phyloP scores from a whole-genome alignment of 1,140 invertebrate species.

The Popillia japonica region DNA sequence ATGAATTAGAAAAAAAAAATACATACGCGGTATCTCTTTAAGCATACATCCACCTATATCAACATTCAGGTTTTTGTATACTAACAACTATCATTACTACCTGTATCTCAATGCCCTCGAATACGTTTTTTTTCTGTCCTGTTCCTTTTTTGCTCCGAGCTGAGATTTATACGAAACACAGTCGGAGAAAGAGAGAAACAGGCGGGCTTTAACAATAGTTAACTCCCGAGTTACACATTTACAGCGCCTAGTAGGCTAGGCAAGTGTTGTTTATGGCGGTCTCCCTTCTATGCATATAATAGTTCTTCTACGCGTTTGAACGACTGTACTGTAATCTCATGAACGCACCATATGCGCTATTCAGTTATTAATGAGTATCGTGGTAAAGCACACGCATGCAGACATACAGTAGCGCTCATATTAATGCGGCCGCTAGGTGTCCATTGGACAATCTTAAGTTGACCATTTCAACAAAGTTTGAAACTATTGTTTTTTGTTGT shows the following conservation, averaged over 20 bases:
- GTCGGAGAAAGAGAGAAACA: neutral
- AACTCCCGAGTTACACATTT: slow-evolving; percentile 18
- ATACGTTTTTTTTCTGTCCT: neutral
- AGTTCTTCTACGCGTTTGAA: neutral
- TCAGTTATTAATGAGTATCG: slow-evolving; percentile 10
- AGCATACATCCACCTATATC: neutral
- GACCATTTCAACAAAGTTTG: too few relatives aligned
- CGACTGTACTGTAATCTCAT: neutral
- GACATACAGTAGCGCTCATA: too few relatives aligned
- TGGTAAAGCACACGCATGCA: neutral
- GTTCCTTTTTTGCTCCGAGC: neutral
- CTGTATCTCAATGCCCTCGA: neutral
- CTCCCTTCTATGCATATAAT: neutral
- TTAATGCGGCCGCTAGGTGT: too few relatives aligned
- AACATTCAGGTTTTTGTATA: neutral
- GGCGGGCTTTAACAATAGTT: neutral
- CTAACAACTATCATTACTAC: neutral
- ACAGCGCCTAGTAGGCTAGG: neutral
- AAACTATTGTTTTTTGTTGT: too few relatives aligned
- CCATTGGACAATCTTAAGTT: too few relatives aligned
- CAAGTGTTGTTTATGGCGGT: neutral
- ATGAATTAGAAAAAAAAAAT: neutral
- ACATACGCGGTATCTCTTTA: neutral
- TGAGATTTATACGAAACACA: neutral
- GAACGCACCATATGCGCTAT: neutral